A percentile compares a stretch with the other conserved stretches of the same genome.
These are phyloP conservation scores for Drosophila baimaii DNA, from an alignment of 1,140 invertebrate genomes.

Conservation along the genomic window DNA sequence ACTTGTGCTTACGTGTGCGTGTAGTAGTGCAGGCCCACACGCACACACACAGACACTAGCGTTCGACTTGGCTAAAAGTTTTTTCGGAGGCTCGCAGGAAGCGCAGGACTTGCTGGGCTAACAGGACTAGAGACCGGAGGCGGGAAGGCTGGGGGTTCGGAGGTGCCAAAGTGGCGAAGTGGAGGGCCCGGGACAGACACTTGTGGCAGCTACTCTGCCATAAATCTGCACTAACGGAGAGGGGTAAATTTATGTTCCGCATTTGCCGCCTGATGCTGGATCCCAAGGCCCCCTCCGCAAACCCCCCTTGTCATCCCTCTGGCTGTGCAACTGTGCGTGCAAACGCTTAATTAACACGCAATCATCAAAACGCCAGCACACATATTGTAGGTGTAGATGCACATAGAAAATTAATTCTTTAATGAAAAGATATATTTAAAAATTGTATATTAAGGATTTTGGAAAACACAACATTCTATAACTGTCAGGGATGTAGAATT, in stretches of 20 bases:
- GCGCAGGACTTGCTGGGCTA: constrained; percentile 11
- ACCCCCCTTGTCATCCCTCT: neutral
- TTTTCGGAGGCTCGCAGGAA: constrained; percentile 24
- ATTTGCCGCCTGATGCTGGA: constrained; percentile 30
- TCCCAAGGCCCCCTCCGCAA: neutral
- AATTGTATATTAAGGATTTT: no score
- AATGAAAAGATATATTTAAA: no score
- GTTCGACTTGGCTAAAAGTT: constrained; percentile 28
- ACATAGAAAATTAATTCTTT: neutral
- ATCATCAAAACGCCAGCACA: constrained; percentile 54
- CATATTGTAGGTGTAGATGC: constrained; percentile 1
- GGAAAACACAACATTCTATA: no score
- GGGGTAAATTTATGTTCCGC: constrained; percentile 54
- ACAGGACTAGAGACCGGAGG: constrained; percentile 9
- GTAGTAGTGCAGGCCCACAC: constrained; percentile 43
- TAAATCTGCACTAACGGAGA: constrained; percentile 53
- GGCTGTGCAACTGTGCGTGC: constrained; percentile 66
- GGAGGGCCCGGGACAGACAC: constrained; percentile 36
- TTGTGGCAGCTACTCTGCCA: constrained; percentile 52
- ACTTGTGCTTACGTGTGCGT: constrained; percentile 71
- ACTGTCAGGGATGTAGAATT: no score
- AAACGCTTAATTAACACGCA: constrained; percentile 73
- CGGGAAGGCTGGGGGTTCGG: constrained; percentile 1
- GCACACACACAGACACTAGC: constrained; percentile 18
- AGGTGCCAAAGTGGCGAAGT: constrained; percentile 25